These are phyloP conservation scores for Tinamus major DNA, from an alignment of 2,797 vertebrate genomes.

Conservation along the genomic window DNA sequence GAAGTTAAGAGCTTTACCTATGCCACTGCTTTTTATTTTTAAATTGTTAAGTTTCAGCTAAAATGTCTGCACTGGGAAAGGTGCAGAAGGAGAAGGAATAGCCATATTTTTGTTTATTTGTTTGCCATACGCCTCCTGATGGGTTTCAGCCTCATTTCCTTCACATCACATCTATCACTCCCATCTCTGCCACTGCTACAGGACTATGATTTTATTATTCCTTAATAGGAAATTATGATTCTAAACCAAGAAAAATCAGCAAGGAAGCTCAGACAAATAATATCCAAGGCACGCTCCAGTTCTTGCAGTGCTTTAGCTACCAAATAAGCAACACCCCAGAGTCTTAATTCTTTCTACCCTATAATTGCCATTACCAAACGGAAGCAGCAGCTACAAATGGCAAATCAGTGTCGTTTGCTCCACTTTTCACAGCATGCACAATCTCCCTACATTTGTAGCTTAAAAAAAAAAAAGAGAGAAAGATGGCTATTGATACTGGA, in stretches of 20 bases:
- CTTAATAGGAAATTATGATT: background rate
- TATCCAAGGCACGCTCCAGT: background rate
- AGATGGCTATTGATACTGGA: background rate
- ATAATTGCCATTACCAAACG: background rate
- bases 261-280: background rate
- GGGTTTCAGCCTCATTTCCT: background rate
- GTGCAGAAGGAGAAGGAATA: background rate
- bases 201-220: background rate
- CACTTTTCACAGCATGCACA: background rate
- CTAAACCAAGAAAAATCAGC: background rate
- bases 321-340: background rate
- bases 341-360: background rate
- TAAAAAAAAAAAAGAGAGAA: background rate
- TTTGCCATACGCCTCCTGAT: background rate
- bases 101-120: background rate
- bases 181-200: background rate
- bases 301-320: background rate
- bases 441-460: background rate
- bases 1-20: background rate
- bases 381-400: background rate
- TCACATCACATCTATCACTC: background rate
- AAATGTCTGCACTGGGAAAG: background rate
- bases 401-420: background rate
- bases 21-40: background rate
- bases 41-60: background rate